phyloP scores from a whole-genome alignment of 2,888 invertebrate species.

The Cremastinae sp. region DNA sequence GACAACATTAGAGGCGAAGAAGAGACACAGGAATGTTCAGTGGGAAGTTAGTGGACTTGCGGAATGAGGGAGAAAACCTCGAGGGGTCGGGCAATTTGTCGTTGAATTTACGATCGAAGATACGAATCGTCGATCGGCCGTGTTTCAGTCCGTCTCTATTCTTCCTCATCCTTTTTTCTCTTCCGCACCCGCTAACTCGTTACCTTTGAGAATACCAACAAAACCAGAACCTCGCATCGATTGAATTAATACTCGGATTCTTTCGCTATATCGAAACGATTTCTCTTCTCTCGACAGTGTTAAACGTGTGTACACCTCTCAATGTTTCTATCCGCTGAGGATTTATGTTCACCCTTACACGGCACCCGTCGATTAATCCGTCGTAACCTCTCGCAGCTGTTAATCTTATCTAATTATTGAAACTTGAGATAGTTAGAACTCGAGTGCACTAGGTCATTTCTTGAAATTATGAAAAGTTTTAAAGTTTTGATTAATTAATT shows the following conservation, averaged over 20 bases:
- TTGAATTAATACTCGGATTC: constrained; percentile 57
- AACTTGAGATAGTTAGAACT: too few species aligned
- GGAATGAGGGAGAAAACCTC: constrained; percentile 29
- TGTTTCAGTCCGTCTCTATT: constrained; percentile 47
- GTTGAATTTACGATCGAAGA: constrained; percentile 63
- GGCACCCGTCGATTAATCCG: constrained; percentile 26
- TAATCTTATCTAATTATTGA: too few species aligned
- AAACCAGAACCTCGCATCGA: constrained; percentile 29
- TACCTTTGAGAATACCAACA: constrained; percentile 36
- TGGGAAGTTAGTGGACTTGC: constrained; percentile 50
- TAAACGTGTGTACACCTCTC: constrained; percentile 44
- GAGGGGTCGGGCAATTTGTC: constrained; percentile 59
- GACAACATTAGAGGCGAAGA: constrained; percentile 53
- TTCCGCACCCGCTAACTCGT: constrained; percentile 40
- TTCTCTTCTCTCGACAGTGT: constrained; percentile 38
- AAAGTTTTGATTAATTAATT: too few species aligned
- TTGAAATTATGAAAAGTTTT: too few species aligned
- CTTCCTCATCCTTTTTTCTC: constrained; percentile 14
- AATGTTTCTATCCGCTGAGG: constrained; percentile 20
- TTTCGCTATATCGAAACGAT: constrained; percentile 42
- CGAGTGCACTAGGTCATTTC: too few species aligned
- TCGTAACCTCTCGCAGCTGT: not conserved
- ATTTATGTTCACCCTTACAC: constrained; percentile 21
- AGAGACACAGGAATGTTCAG: constrained; percentile 32
- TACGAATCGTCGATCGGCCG: constrained; percentile 63